Evolutionary conservation across 2,113 vertebrate species (phyloP), one percentile per base, ranked within the genome.

Genomic region (Mesembrinibis cayennensis): DNA sequence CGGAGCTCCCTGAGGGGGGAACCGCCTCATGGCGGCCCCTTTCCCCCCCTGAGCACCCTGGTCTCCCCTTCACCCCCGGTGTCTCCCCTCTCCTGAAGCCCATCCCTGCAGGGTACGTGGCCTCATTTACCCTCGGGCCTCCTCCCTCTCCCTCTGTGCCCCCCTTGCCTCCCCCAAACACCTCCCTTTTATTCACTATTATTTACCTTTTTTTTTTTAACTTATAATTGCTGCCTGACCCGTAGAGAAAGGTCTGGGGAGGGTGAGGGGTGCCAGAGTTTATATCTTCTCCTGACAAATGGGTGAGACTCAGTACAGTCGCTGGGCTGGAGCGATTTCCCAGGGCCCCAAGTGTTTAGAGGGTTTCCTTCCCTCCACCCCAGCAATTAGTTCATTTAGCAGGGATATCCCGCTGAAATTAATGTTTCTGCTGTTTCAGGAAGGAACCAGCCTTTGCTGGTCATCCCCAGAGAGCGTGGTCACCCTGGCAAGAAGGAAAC

Each of bases 1-100:
- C 20, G 30, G 23, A n/a, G 11, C 17, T 25, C n/a, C 2, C 3
- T 9, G 27, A 29, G 4, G 36, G 42, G 50, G 23, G 9, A n/a
- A 3, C 6, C 6, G 11, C 47, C 21, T 47, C 5, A 20, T 21
- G 30, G 25, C 45, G 3, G 15, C 45, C 14, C 13, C 13, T 1
- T 10, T 2, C 7, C 23, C 21, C 3, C 12, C 1, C 14, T 1
- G 2, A 10, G 7, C 38, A 1, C 6, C 5, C 10, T 3, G 21
- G 3, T 3, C 6, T 16, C 29, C 56, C 15, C 14, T 34, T 61
- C 70, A 9, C 16, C 47, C 19, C 25, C 22, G 0, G 5, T 1
- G 18, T 7, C 6, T 8, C 17, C 34, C 21, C 21, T 19, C 21
- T 56, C 50, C 36, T n/a, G 47, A 19, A 55, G 38, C 59, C 40